Evolutionary conservation across 2,797 vertebrate genomes (phyloP).

Genomic region (Pteropus rufus): DNA sequence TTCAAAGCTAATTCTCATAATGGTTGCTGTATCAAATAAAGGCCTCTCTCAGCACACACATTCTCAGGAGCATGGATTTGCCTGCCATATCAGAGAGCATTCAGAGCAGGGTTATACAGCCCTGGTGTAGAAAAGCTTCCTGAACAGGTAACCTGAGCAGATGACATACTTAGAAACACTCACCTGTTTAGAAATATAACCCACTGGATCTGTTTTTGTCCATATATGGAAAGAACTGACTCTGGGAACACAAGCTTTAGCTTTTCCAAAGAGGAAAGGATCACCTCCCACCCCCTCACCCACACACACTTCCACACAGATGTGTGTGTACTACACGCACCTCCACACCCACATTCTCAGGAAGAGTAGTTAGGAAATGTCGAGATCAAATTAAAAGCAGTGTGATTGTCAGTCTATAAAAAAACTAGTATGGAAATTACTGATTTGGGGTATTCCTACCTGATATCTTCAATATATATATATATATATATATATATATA

Average conservation of each 20-base stretch:
- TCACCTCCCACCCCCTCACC: not conserved
- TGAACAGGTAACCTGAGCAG: conserved; percentile 5
- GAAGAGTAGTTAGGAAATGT: not conserved
- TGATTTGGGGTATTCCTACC: not conserved
- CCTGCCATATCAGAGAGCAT: not conserved
- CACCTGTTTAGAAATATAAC: not conserved
- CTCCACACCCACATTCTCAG: not conserved
- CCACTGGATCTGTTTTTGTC: not conserved
- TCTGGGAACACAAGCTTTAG: not conserved
- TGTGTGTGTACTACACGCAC: not conserved
- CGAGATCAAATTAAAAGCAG: not conserved
- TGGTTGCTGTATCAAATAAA: not conserved
- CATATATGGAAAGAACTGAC: not conserved
- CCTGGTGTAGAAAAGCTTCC: not conserved
- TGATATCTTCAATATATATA: not conserved
- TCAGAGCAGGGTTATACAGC: not conserved
- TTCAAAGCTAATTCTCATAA: conserved; percentile 48
- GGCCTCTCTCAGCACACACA: not conserved
- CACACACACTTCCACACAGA: not conserved
- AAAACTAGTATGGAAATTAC: not conserved
- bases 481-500: not conserved
- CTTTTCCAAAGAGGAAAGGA: not conserved
- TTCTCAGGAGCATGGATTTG: not conserved
- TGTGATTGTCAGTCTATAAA: not conserved
- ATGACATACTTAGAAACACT: not conserved